Evolutionary conservation across 2,113 vertebrate genomes (phyloP).

Genomic region (Falco punctatus): DNA sequence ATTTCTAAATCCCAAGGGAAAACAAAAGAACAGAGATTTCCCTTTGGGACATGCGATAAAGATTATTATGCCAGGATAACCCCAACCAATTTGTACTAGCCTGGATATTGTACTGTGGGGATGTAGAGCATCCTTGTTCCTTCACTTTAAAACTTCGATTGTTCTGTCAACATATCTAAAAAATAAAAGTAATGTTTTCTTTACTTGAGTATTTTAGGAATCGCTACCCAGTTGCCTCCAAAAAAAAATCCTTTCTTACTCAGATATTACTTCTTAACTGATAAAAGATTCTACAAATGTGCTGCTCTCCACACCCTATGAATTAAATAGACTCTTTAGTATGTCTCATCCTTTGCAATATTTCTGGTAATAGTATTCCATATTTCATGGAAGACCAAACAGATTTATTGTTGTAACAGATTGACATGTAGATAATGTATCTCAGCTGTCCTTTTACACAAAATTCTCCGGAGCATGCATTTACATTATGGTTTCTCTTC

Average conservation of each 20-base stretch:
- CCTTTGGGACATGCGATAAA: background rate
- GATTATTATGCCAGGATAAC: background rate
- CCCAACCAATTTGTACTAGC: background rate
- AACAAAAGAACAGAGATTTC: background rate
- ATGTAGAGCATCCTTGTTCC: background rate
- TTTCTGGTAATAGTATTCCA: background rate
- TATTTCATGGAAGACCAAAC: constrained; percentile 31
- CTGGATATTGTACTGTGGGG: background rate
- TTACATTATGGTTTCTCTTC: background rate
- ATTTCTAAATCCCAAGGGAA: background rate
- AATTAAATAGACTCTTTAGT: background rate
- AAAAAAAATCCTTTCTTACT: background rate
- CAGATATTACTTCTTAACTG: background rate
- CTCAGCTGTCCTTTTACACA: constrained; percentile 14
- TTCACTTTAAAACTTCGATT: background rate
- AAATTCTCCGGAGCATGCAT: constrained; percentile 8
- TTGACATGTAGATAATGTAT: background rate
- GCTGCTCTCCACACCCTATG: background rate
- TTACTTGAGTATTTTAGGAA: background rate
- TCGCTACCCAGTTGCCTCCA: background rate
- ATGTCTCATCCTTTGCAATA: background rate
- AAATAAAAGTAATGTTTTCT: background rate
- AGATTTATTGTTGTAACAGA: background rate
- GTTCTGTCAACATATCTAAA: background rate
- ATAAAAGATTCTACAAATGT: background rate